A percentile compares a stretch with the other conserved stretches of the same genome.
phyloP scores from a whole-genome alignment of 1,140 invertebrate species.

The Armadillidium nasatum region DNA sequence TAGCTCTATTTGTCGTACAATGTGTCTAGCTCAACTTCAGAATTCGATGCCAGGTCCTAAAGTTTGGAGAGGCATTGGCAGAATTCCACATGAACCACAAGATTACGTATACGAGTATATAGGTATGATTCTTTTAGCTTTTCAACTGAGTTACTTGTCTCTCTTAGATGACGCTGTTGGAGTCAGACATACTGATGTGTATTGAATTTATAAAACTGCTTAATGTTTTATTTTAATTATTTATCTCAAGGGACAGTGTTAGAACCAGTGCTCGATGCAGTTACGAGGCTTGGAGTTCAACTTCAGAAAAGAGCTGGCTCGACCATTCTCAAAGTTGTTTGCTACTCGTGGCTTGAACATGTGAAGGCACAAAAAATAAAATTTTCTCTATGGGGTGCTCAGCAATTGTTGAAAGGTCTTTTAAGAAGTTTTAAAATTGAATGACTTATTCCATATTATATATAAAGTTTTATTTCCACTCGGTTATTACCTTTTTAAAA shows the following conservation, averaged over 20 bases:
- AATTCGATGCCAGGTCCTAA: conserved; percentile 66
- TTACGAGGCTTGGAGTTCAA: conserved; percentile 51
- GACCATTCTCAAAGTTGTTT: conserved; percentile 70
- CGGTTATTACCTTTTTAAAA: too few relatives aligned
- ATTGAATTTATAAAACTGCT: conserved; percentile 1
- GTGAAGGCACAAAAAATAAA: conserved; percentile 73
- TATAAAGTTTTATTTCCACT: too few relatives aligned
- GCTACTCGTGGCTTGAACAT: conserved; percentile 76
- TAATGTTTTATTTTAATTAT: conserved; percentile 43
- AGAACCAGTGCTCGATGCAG: conserved; percentile 65
- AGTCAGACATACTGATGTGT: too few relatives aligned
- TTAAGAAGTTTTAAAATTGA: too few relatives aligned
- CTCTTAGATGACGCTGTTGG: too few relatives aligned
- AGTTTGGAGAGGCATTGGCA: conserved; percentile 58
- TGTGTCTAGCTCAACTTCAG: conserved; percentile 67
- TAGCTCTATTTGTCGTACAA: conserved; percentile 64
- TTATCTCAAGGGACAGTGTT: conserved; percentile 61
- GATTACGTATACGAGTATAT: conserved; percentile 61
- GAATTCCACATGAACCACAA: conserved; percentile 51
- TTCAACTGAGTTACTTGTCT: too few relatives aligned
- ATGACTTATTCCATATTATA: too few relatives aligned
- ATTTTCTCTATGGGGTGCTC: conserved; percentile 53
- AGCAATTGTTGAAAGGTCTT: conserved; percentile 39
- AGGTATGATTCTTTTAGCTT: conserved; percentile 50
- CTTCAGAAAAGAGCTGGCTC: conserved; percentile 64